Evolutionary conservation across 2,888 invertebrate species (phyloP), one percentile per base, ranked within the genome.

Genomic region (Andrena chrysosceles): DNA sequence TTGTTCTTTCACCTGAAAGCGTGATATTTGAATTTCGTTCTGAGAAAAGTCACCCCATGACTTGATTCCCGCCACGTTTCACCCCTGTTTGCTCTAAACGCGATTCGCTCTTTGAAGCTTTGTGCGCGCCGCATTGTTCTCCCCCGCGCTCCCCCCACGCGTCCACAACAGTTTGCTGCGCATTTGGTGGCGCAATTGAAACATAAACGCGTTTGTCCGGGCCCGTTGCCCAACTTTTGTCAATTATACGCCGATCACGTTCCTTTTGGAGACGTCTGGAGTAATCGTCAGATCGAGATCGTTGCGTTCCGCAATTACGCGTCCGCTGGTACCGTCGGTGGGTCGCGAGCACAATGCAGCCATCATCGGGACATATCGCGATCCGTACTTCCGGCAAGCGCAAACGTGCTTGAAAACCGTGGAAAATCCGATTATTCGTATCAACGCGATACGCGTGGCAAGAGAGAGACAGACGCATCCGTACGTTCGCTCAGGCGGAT

Each of bases 381-480:
- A 77, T 68, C 64, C 73, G 64, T 54, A 59, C 73, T 81, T 85
- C 79, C 77, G 85, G 77, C 49, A 59, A 33, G 73, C 72, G 71
- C 69, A 72, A 87, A 76, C 64, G 84, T 35, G 73, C 72, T 77
- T 75, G 87, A 87, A 87, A 87, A 85, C 81, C 84, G 73, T 77
- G 76, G 87, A 85, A 87, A 87, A 87, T 87, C 84, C 78, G 79
- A 87, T 87, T 87, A 87, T 73, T 80, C 85, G 77, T 75, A 73
- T 78, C 81, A 74, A 20, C 59, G 68, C 48, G 62, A 66, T 67
- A 60, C 60, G 66, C 49, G 56, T 33, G 70, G 35, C 16, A n/a
- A 7, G 33, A 4, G 42, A 35, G 63, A 49, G 35, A n/a, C 16
- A n/a, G 6, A 20, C 29, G 3, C n/a, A 33, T 59, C 20, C 33